Base-by-base conservation (phyloP, 1,140 invertebrate species). In the Eupeodes corollae region DNA sequence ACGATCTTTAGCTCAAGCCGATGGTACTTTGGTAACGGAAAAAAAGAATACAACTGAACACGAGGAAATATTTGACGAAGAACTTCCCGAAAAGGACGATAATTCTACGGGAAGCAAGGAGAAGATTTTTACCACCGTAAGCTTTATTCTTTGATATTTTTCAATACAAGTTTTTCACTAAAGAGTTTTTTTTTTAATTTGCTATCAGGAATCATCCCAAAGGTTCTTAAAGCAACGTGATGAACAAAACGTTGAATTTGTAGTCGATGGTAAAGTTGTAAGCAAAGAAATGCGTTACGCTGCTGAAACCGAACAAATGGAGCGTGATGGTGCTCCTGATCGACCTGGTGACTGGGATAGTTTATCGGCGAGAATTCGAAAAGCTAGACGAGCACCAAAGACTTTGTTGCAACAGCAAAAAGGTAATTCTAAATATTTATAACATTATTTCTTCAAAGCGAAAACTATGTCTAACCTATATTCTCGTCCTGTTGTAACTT, bases 21-120 rank as follows among this genome's bases (percentile, higher is more conserved):
- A 89, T 70, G 90, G 90, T 12, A 81, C 84, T 51, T 77, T 92
- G 45, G 79, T 90, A 48, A 92, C 88, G 1, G 88, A 92, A 72
- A 87, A 77, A 21, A 76, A 79, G 51, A 78, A 78, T 38, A 86
- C 82, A 32, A 82, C 80, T 50, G 86, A 91, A 67, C 86, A 89
- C 75, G 86, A 90, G 63, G 79, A 85, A 73, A 73, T 89, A 54
- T 77, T 82, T 56, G 80, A 88, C 76, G 77, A 85, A 58, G 83
- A 87, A 51, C 63, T 83, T 42, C 77, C 80, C 2, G 79, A 84
- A 46, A 72, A 77, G 53, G 74, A 76, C 63, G 73, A 51, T 31
- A 39, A 21, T 30, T 55, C 52, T 11, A 50, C 34, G 41, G 52
- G 47, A 33, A 53, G 55, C 42, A 53, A 35, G 35, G 63, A 63